Base-by-base conservation (phyloP, 2,113 vertebrate species). In the Oryzias javanicus region DNA sequence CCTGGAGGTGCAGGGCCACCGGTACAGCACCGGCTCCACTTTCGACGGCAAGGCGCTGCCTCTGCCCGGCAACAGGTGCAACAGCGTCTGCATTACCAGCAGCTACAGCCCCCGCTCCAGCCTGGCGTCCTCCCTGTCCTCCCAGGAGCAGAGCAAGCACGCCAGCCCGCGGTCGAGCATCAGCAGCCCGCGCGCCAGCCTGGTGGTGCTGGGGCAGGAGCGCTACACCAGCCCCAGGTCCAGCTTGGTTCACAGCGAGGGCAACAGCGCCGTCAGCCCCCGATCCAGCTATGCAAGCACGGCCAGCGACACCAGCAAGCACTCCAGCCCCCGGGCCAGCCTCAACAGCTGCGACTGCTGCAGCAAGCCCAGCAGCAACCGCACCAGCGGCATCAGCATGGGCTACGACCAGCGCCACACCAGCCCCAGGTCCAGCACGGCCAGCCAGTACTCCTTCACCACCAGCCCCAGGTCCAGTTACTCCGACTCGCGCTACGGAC, bases 311-410 rank as follows among this genome's bases (percentile, higher is more conserved):
- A 93, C 93, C 50, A 95, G 94, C 79, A 93, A 94, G 69, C 94
- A 93, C 81, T 94, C 95, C 68, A 96, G 95, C 74, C 95, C 95
- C 2, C 86, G 95, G 67, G 90, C 93, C 89, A 97, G 95, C 76
- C 89, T 95, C 65, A 92, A 92, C 78, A 89, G 94, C 88, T 95
- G 93, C 49, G 94, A 95, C 86, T 92, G 94, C 80, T 91, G 92
- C 79, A 94, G 94, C 86, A 93, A 94, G 72, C 88, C 94, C 84
- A 94, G 94, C 91, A 98, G 95, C 89, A 93, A 94, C 83, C 95
- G 96, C 53, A 97, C 96, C 80, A 98, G 96, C 83, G 96, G 95
- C 71, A 96, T 98, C 90, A 98, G 96, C 87, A 92, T 98, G 93
- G 96, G 96, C 74, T 98, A 95, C 87, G 96, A 97, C 90, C 95